Conservation (phyloP, 2,888 invertebrate species). For the Exocentrus adspersus region DNA sequence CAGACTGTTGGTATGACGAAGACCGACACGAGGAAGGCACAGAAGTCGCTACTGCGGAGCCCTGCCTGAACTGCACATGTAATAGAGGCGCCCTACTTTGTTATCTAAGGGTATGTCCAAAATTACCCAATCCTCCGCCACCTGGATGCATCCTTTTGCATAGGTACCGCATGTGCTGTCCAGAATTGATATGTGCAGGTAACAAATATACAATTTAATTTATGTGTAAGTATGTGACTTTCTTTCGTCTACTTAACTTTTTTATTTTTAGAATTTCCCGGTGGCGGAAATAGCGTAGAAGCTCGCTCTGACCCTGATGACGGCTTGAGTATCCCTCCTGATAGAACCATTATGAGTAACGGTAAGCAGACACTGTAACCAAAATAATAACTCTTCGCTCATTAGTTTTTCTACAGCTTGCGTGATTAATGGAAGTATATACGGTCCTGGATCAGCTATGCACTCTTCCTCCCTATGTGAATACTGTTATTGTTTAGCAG, state of each 20-base stretch:
- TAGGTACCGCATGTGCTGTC: constrained; percentile 77
- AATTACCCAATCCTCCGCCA: constrained; percentile 79
- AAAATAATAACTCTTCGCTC: neutral
- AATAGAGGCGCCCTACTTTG: constrained; percentile 77
- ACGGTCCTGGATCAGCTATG: constrained; percentile 86
- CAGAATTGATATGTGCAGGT: constrained; percentile 81
- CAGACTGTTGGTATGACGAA: constrained; percentile 80
- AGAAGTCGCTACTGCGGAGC: constrained; percentile 75
- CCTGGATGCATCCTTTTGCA: constrained; percentile 78
- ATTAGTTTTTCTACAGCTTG: too few species aligned
- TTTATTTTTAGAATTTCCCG: constrained; percentile 46
- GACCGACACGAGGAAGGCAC: constrained; percentile 73
- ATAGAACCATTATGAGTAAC: constrained; percentile 40
- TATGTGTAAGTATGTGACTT: too few species aligned
- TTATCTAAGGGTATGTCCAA: constrained; percentile 79
- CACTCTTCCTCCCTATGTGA: constrained; percentile 81
- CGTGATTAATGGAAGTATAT: constrained; percentile 76
- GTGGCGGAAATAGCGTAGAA: constrained; percentile 54
- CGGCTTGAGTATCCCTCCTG: constrained; percentile 35
- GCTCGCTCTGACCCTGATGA: constrained; percentile 55
- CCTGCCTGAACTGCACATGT: constrained; percentile 83
- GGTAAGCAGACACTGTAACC: constrained; percentile 38
- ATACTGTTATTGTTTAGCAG: constrained; percentile 82
- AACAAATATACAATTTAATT: too few species aligned
- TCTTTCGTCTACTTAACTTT: too few species aligned